phyloP scores from a whole-genome alignment of 2,888 invertebrate species.

The Hesperia comma region DNA sequence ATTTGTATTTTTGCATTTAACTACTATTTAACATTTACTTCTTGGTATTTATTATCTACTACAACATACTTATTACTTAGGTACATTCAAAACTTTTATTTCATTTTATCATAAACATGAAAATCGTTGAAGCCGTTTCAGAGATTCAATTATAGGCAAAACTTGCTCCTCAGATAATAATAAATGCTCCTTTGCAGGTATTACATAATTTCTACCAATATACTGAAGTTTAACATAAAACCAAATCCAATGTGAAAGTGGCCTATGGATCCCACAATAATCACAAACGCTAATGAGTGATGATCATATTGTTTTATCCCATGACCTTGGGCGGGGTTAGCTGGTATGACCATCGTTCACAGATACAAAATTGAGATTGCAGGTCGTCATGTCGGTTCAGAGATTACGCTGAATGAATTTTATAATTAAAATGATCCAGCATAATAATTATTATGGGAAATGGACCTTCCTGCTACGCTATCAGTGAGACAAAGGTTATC shows the following conservation, averaged over 20 bases:
- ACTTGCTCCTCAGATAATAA: too few relatives aligned
- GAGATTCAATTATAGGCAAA: too few relatives aligned
- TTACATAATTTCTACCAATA: too few relatives aligned
- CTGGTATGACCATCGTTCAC: slow-evolving; percentile 65
- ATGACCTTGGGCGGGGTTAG: slow-evolving; percentile 74
- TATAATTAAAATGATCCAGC: slow-evolving; percentile 28
- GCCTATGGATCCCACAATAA: slow-evolving; percentile 11
- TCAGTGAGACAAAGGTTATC: slow-evolving; percentile 29
- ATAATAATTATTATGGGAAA: slow-evolving; percentile 33
- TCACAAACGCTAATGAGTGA: slow-evolving; percentile 55
- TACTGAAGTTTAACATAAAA: too few relatives aligned
- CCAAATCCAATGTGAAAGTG: slow-evolving; percentile 5
- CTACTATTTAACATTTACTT: too few relatives aligned
- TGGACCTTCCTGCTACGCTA: slow-evolving; percentile 20
- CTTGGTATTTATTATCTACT: too few relatives aligned
- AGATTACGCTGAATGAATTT: slow-evolving; percentile 55
- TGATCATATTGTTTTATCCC: slow-evolving; percentile 62
- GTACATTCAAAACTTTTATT: too few relatives aligned
- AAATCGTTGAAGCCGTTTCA: too few relatives aligned
- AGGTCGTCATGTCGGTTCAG: slow-evolving; percentile 74
- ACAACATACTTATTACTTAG: too few relatives aligned
- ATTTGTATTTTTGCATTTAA: too few relatives aligned
- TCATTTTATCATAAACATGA: too few relatives aligned
- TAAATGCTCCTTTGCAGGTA: too few relatives aligned
- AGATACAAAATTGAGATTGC: slow-evolving; percentile 67